Evolutionary conservation across 2,888 invertebrate genomes (phyloP), one percentile per base, ranked within the genome.

Genomic region (Criorhina ranunculi): DNA sequence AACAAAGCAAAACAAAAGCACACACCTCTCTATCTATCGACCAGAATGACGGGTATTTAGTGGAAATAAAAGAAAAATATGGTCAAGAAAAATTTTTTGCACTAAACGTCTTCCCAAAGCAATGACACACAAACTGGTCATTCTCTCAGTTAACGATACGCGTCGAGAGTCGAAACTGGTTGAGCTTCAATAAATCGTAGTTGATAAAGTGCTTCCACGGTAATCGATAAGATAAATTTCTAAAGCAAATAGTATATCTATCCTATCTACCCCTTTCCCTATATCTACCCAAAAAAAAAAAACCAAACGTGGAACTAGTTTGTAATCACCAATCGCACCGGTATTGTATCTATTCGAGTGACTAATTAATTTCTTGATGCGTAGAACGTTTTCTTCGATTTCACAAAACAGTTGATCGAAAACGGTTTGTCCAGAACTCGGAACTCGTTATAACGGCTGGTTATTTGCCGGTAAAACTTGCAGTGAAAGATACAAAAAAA

Each of bases 1-100:
- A 24, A 24, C 24, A 24, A 24, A 24, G 24, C 24, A 24, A 24
- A 9, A 11, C 35, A 67, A 64, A 31, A 40, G 15, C 31, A 37
- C 66, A 42, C 72, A 57, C 67, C 31, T 57, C 49, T 40, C 62
- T 57, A 59, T 40, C 62, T 57, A 35, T 64, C 62, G 64, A 67
- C 77, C 69, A 78, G 83, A 72, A 75, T 73, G 78, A 79, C 85
- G 33, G 70, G 85, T 85, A 79, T 75, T 79, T 70, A 75, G 59
- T 69, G 40, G 49, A 79, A 78, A 60, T 37, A 55, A 64, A 73
- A 40, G 67, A 72, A 59, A 49, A 59, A 53, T 37, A 73, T 73
- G 73, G 67, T 57, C 78, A 79, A 79, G 59, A 69, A 59, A 42
- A 66, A 57, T 60, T 49, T 40, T 64, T 51, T 62, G 49, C 40